Conservation (phyloP, 1,140 invertebrate species). For the Drosophila fuyamai region DNA sequence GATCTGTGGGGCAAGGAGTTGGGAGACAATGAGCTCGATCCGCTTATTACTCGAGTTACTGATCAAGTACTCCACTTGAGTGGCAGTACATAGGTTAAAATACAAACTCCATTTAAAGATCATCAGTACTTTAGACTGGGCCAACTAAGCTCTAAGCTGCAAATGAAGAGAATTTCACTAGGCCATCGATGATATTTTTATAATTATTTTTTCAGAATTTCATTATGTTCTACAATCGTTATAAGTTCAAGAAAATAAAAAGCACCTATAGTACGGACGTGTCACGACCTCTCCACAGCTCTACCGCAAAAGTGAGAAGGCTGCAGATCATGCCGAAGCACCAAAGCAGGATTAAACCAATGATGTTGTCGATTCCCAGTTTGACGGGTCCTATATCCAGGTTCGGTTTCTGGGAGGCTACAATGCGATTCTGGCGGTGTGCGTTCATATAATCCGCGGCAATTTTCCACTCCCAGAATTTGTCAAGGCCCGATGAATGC, state of each 20-base stretch:
- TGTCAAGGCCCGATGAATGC: conserved; percentile 74
- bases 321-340: conserved; percentile 69
- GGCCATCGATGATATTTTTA: background rate
- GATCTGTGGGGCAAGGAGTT: conserved; percentile 63
- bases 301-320: conserved; percentile 50
- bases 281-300: conserved; percentile 42
- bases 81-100: conserved; percentile 1
- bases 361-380: conserved; percentile 70
- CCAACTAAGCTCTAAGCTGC: background rate
- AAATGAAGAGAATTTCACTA: background rate
- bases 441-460: conserved; percentile 65
- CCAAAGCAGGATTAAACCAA: conserved; percentile 68
- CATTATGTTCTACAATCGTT: background rate
- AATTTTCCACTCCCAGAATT: conserved; percentile 79
- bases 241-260: background rate
- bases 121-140: background rate
- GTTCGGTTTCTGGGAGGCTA: conserved; percentile 50
- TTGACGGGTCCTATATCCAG: conserved; percentile 68
- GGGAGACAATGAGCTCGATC: conserved; percentile 56
- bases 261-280: background rate
- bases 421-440: conserved; percentile 68
- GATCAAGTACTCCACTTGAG: conserved; percentile 59
- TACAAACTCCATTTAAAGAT: background rate
- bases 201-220: background rate
- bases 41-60: conserved; percentile 72